Evolutionary conservation across 2,113 vertebrate species (phyloP).

Genomic region (Cyanoderma ruficeps): DNA sequence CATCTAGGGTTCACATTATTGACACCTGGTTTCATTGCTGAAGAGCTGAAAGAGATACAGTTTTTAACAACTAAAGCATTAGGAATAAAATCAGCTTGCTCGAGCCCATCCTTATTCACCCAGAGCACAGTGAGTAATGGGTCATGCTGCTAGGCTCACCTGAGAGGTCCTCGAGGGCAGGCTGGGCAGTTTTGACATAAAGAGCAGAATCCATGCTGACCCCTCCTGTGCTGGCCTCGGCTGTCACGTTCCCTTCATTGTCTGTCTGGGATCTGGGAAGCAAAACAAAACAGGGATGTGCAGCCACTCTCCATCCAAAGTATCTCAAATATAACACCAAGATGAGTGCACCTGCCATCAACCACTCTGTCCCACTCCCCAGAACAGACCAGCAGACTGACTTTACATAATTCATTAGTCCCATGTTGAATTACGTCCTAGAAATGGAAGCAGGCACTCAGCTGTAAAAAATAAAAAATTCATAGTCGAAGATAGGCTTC

Average conservation of each 20-base stretch:
- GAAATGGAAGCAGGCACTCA: constrained; percentile 63
- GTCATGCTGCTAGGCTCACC: constrained; percentile 67
- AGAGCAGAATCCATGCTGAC: constrained; percentile 79
- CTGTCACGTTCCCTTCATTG: constrained; percentile 81
- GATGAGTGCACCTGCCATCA: not conserved
- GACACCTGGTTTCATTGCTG: not conserved
- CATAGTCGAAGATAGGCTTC: constrained; percentile 23
- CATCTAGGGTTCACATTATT: not conserved
- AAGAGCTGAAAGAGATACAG: not conserved
- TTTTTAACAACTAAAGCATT: not conserved
- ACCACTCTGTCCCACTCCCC: not conserved
- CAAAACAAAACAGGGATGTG: constrained; percentile 33
- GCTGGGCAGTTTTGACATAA: constrained; percentile 86
- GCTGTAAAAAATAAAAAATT: constrained; percentile 70
- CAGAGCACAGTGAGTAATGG: not conserved
- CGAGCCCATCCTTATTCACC: not conserved
- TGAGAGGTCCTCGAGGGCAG: constrained; percentile 87
- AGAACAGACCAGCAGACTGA: constrained; percentile 39
- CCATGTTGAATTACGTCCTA: constrained; percentile 56
- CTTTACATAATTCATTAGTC: constrained; percentile 75
- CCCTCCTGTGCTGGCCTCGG: constrained; percentile 78
- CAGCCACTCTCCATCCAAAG: not conserved
- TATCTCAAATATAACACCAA: not conserved
- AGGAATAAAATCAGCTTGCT: not conserved
- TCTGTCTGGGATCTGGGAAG: constrained; percentile 90